A percentile compares a stretch with the other conserved stretches of the same genome.
Evolutionary conservation across 2,888 invertebrate species (phyloP).

Genomic region (Acanthosepion esculentum): DNA sequence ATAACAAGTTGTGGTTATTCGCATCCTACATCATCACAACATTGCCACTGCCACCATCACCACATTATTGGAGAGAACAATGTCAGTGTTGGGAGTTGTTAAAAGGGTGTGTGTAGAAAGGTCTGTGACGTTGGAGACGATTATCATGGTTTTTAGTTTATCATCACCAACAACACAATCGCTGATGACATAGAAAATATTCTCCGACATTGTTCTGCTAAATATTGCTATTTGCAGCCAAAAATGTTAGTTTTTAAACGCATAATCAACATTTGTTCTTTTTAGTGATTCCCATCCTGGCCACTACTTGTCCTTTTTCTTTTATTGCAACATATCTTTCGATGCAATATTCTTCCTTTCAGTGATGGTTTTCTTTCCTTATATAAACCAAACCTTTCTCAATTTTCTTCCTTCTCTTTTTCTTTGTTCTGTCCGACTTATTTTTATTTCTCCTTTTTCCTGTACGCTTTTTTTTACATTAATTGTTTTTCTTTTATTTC

Average conservation of each 20-base stretch:
- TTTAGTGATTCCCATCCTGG: not conserved
- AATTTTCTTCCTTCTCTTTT: not conserved
- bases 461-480: not conserved
- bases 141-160: conserved; percentile 18
- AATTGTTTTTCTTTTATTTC: not conserved
- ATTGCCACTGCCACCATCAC: too few species aligned
- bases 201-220: not conserved
- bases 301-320: too few species aligned
- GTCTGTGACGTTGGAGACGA: not conserved
- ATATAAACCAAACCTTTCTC: not conserved
- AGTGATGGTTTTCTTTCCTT: not conserved
- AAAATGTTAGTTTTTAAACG: not conserved
- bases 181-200: not conserved
- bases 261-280: not conserved
- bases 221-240: not conserved
- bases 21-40: too few species aligned
- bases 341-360: not conserved
- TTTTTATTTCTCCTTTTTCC: not conserved
- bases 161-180: not conserved
- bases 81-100: not conserved
- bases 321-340: not conserved
- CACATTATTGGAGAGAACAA: too few species aligned
- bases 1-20: not conserved
- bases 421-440: not conserved
- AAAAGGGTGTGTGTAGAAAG: not conserved